Conservation (phyloP, 2,888 invertebrate species). For the Eupithecia centaureata region DNA sequence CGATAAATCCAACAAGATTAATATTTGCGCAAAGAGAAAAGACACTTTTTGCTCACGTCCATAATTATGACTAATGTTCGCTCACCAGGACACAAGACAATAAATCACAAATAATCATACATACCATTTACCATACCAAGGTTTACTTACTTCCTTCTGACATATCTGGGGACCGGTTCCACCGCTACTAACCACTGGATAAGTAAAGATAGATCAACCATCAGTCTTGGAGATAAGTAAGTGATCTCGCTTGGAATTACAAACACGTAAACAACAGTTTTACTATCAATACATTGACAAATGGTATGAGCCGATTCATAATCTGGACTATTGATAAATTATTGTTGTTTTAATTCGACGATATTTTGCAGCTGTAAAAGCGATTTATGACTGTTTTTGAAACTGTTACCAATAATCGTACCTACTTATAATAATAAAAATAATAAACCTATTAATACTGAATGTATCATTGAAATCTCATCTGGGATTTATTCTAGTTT, state of each 20-base stretch:
- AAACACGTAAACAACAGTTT: slow-evolving; percentile 35
- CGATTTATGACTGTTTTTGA: slow-evolving; percentile 25
- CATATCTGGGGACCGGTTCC: slow-evolving; percentile 56
- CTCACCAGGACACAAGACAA: slow-evolving; percentile 49
- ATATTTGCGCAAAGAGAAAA: slow-evolving; percentile 44
- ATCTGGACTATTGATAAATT: slow-evolving; percentile 35
- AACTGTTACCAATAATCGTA: slow-evolving; percentile 22
- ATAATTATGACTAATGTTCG: slow-evolving; percentile 59
- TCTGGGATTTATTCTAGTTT: background rate
- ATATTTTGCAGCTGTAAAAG: slow-evolving; percentile 30
- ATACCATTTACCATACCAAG: slow-evolving; percentile 61
- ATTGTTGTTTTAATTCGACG: slow-evolving; percentile 26
- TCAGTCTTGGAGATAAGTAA: slow-evolving; percentile 66
- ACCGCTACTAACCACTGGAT: slow-evolving; percentile 46
- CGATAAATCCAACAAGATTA: slow-evolving; percentile 42
- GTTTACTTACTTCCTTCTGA: slow-evolving; percentile 63
- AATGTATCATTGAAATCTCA: background rate
- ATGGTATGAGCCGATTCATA: slow-evolving; percentile 35
- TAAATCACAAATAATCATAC: slow-evolving; percentile 65
- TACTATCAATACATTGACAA: slow-evolving; percentile 33
- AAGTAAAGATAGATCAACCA: slow-evolving; percentile 64
- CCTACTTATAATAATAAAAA: slow-evolving; percentile 11
- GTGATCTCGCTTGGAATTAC: slow-evolving; percentile 36
- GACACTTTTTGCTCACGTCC: slow-evolving; percentile 47
- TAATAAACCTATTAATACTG: background rate